Conservation (phyloP, 2,888 invertebrate species). For the Pardosa pseudoannulata region DNA sequence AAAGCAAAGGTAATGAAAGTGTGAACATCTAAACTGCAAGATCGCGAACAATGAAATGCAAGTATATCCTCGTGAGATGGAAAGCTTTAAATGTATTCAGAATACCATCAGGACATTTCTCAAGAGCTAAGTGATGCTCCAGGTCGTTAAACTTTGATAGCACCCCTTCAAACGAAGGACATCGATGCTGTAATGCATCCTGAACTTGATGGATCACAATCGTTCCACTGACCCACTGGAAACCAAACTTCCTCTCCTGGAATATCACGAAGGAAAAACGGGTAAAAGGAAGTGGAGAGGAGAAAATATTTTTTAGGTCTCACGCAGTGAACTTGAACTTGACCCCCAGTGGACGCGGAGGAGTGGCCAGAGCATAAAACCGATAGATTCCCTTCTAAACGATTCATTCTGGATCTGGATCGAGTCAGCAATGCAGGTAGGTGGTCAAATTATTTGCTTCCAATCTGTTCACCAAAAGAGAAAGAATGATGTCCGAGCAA, state of each 20-base stretch:
- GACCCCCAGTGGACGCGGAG: constrained; percentile 7
- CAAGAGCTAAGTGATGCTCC: too few species aligned
- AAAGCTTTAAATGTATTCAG: too few species aligned
- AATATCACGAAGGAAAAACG: neutral
- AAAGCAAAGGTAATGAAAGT: too few species aligned
- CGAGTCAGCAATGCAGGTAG: neutral
- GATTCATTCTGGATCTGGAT: neutral
- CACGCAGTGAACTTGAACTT: constrained; percentile 9
- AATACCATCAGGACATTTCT: too few species aligned
- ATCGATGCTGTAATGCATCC: neutral
- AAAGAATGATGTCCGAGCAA: too few species aligned
- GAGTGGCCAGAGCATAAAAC: constrained; percentile 9
- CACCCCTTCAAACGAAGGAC: neutral
- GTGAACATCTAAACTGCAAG: too few species aligned
- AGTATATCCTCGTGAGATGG: too few species aligned
- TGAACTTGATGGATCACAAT: constrained; percentile 1
- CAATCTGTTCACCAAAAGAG: too few species aligned
- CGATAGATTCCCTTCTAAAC: neutral
- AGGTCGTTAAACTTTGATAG: neutral
- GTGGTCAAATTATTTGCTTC: too few species aligned
- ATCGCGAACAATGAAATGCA: too few species aligned
- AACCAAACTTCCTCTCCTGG: neutral
- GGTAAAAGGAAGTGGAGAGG: neutral
- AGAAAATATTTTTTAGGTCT: constrained; percentile 4
- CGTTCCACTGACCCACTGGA: constrained; percentile 10